phyloP scores from a whole-genome alignment of 2,113 vertebrate genomes.

The Piaya cayana region DNA sequence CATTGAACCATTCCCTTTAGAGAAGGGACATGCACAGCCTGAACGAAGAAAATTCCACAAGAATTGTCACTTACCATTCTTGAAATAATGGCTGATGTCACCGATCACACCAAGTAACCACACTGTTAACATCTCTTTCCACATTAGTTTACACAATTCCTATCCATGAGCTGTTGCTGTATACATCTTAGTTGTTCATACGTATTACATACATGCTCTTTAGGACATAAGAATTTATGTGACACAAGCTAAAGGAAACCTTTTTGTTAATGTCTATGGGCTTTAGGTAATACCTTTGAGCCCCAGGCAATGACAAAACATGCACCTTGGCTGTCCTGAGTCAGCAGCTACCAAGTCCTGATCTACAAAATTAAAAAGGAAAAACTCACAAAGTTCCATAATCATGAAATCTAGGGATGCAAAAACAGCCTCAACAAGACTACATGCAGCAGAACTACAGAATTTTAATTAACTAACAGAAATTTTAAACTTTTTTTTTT shows the following conservation, averaged over 20 bases:
- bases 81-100: conserved; percentile 30
- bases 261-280: not conserved
- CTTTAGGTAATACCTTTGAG: not conserved
- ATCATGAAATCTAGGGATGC: not conserved
- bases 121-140: conserved; percentile 6
- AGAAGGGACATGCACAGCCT: not conserved
- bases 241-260: not conserved
- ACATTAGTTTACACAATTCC: not conserved
- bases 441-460: not conserved
- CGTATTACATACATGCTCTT: not conserved
- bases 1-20: not conserved
- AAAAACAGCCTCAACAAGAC: not conserved
- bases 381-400: not conserved
- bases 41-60: conserved; percentile 57
- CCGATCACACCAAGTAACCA: conserved; percentile 30
- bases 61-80: conserved; percentile 34
- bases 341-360: not conserved
- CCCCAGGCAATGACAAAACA: not conserved
- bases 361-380: not conserved
- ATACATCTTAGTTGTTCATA: not conserved
- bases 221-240: not conserved
- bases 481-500: not conserved
- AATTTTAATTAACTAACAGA: not conserved
- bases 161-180: not conserved
- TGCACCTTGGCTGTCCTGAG: not conserved